phyloP scores from a whole-genome alignment of 1,140 invertebrate species.

The Lepidurus apus region DNA sequence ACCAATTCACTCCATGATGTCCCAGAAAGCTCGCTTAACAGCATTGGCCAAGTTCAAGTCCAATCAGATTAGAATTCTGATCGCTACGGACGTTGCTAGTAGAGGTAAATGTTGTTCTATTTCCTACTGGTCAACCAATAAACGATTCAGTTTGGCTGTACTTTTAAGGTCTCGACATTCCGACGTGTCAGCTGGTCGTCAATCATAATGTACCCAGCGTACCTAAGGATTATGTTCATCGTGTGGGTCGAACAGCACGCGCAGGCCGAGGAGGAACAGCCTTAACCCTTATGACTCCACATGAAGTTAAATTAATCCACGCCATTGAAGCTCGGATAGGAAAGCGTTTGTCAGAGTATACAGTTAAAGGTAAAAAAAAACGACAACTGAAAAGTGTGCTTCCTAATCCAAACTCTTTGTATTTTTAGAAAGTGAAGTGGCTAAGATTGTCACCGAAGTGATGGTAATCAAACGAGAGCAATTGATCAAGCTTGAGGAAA shows the following conservation, averaged over 20 bases:
- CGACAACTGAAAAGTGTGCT: too few relatives aligned
- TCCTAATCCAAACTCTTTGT: constrained; percentile 28
- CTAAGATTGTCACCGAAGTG: constrained; percentile 83
- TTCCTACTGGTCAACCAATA: neutral
- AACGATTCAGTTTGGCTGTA: neutral
- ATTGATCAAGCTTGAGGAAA: constrained; percentile 83
- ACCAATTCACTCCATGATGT: constrained; percentile 77
- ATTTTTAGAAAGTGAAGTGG: constrained; percentile 68
- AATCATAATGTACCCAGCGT: constrained; percentile 87
- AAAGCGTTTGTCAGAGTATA: constrained; percentile 75
- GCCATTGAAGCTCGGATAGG: constrained; percentile 80
- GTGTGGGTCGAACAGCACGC: constrained; percentile 92
- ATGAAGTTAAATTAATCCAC: constrained; percentile 79
- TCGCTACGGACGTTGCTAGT: constrained; percentile 95
- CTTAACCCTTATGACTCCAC: constrained; percentile 84
- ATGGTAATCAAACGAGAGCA: constrained; percentile 84
- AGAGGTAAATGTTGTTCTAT: constrained; percentile 56
- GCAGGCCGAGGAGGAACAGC: constrained; percentile 80
- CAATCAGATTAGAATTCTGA: constrained; percentile 73
- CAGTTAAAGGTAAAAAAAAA: constrained; percentile 64
- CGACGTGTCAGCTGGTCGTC: constrained; percentile 83
- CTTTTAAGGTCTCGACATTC: constrained; percentile 63
- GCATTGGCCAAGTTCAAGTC: constrained; percentile 81
- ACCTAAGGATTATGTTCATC: constrained; percentile 91
- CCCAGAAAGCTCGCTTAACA: constrained; percentile 70